Evolutionary conservation across 2,797 vertebrate genomes (phyloP).

Genomic region (Falco biarmicus): DNA sequence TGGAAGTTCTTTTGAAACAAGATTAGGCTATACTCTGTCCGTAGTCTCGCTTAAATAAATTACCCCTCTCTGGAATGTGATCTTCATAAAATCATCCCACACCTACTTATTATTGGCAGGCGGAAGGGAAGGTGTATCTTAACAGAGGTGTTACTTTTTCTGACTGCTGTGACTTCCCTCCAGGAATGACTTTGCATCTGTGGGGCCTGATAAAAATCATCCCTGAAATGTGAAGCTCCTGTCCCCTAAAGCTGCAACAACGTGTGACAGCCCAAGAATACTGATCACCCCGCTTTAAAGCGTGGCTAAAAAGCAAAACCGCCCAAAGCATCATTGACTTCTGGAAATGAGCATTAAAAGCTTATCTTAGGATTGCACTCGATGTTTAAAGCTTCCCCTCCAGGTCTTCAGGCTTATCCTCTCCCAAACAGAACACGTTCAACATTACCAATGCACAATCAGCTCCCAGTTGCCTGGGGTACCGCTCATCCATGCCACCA

Average conservation of each 20-base stretch:
- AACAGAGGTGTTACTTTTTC: background rate
- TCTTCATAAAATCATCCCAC: background rate
- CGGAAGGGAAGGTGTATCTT: background rate
- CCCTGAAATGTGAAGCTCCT: background rate
- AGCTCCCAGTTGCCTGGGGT: background rate
- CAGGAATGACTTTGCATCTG: background rate
- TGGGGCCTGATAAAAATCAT: background rate
- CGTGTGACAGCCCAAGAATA: background rate
- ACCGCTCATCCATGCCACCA: rapidly evolving
- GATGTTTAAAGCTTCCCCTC: background rate
- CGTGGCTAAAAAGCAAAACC: background rate
- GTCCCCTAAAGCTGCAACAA: background rate
- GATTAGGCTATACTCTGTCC: background rate
- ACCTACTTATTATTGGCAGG: background rate
- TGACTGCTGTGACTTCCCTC: background rate
- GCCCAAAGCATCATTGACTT: background rate
- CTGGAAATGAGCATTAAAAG: background rate
- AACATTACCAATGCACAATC: background rate
- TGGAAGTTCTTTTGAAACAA: background rate
- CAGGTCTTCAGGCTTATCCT: background rate
- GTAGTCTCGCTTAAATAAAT: background rate
- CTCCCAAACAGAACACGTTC: background rate
- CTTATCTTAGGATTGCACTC: background rate
- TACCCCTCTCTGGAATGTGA: background rate
- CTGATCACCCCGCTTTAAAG: background rate